phyloP scores from a whole-genome alignment of 53 echinoderm and acorn worm species.

The Temnopleurus reevesii region DNA sequence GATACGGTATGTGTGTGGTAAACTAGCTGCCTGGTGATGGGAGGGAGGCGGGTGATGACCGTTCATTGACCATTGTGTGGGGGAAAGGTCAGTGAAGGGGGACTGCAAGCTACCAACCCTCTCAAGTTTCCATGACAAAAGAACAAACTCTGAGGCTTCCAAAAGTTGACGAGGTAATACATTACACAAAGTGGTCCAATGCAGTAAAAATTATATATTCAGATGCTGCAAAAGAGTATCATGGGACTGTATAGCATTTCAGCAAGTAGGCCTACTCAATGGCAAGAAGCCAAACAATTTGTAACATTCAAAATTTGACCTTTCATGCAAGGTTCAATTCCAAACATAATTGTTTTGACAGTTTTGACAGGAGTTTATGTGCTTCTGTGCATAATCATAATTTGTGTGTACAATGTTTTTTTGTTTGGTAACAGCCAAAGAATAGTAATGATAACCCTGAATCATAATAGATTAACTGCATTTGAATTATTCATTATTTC shows the following conservation, averaged over 20 bases:
- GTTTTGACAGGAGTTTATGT: too few relatives aligned
- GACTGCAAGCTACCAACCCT: background rate
- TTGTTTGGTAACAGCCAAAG: too few relatives aligned
- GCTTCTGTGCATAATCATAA: too few relatives aligned
- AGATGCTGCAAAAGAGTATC: background rate
- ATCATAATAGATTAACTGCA: too few relatives aligned
- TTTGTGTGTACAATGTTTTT: too few relatives aligned
- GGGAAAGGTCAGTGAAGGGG: background rate
- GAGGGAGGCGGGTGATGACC: background rate
- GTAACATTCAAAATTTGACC: constrained; percentile 2
- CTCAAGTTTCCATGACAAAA: background rate
- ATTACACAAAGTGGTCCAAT: too few relatives aligned
- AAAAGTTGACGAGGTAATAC: background rate
- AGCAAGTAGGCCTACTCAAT: background rate
- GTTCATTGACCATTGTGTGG: background rate
- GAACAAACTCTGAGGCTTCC: background rate
- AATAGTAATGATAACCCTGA: too few relatives aligned
- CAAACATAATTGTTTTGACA: too few relatives aligned
- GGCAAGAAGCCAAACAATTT: background rate
- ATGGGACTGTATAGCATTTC: background rate
- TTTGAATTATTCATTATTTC: too few relatives aligned
- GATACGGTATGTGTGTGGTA: background rate
- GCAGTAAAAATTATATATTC: too few relatives aligned
- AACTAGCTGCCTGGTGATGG: background rate
- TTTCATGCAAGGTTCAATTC: too few relatives aligned